These are phyloP conservation scores for Tragelaphus scriptus DNA, from an alignment of 2,113 vertebrate genomes.

Conservation along the genomic window DNA sequence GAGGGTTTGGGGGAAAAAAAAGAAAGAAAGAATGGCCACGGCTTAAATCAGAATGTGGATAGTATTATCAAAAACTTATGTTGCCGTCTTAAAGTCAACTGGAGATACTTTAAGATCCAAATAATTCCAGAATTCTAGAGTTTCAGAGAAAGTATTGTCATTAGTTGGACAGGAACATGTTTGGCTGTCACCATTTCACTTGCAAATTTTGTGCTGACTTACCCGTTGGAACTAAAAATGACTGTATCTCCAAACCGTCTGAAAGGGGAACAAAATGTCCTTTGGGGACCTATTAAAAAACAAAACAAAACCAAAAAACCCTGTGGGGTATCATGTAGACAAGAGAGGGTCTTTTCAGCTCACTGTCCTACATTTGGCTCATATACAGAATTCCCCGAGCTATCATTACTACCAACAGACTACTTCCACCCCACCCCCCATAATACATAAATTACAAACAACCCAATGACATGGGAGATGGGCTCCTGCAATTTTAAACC, in stretches of 20 bases:
- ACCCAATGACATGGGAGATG: constrained; percentile 21
- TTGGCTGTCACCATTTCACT: not conserved
- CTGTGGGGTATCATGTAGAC: constrained; percentile 22
- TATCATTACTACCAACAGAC: constrained; percentile 51
- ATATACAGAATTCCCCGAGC: constrained; percentile 20
- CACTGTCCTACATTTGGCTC: constrained; percentile 47
- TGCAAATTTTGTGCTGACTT: not conserved
- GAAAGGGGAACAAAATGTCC: not conserved
- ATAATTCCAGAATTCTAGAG: not conserved
- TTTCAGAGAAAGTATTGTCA: constrained; percentile 9
- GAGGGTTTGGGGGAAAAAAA: not conserved
- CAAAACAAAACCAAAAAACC: not conserved
- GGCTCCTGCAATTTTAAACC: constrained; percentile 49
- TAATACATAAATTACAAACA: constrained; percentile 69
- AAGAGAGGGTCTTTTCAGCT: constrained; percentile 46
- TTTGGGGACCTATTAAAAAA: constrained; percentile 39
- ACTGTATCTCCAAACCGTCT: not conserved
- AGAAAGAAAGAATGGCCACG: not conserved
- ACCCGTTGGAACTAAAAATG: constrained; percentile 30
- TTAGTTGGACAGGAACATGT: not conserved
- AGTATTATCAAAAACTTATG: constrained; percentile 66
- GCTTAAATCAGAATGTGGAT: constrained; percentile 48
- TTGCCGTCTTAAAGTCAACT: constrained; percentile 14
- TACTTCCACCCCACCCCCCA: constrained; percentile 20
- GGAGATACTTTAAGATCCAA: not conserved